phyloP scores from a whole-genome alignment of 1,140 invertebrate genomes.

The Leptinotarsa undecemlineata region DNA sequence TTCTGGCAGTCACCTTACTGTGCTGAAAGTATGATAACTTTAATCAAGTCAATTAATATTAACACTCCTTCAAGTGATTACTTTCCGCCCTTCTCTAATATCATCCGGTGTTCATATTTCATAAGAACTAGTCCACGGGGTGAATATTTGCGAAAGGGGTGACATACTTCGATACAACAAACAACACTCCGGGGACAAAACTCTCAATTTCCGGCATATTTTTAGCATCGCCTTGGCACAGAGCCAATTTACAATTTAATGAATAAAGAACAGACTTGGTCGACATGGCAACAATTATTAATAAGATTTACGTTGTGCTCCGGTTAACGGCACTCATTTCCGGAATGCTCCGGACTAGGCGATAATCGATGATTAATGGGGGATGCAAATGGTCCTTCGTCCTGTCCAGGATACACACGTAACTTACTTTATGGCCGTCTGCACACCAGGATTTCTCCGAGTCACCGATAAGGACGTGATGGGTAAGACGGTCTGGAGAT shows the following conservation, averaged over 20 bases:
- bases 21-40: background rate
- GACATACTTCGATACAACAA: background rate
- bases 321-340: slow-evolving; percentile 33
- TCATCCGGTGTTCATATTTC: background rate
- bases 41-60: slow-evolving; percentile 6
- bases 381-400: slow-evolving; percentile 17
- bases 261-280: slow-evolving; percentile 31
- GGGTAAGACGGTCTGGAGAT: background rate
- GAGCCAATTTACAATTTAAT: slow-evolving; percentile 9
- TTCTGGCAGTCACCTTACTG: too few species aligned
- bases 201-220: slow-evolving; percentile 13
- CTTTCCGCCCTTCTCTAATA: background rate
- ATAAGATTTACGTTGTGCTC: slow-evolving; percentile 35
- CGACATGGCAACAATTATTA: slow-evolving; percentile 35
- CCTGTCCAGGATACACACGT: slow-evolving; percentile 21
- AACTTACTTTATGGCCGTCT: background rate
- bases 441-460: background rate
- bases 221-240: background rate
- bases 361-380: slow-evolving; percentile 36
- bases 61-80: background rate
- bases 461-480: background rate
- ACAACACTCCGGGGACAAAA: slow-evolving; percentile 1
- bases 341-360: slow-evolving; percentile 24
- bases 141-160: background rate
- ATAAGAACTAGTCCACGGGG: background rate